A percentile compares a stretch with the other conserved stretches of the same genome.
phyloP scores from a whole-genome alignment of 2,797 vertebrate genomes.

The Enteromius radiatus region DNA sequence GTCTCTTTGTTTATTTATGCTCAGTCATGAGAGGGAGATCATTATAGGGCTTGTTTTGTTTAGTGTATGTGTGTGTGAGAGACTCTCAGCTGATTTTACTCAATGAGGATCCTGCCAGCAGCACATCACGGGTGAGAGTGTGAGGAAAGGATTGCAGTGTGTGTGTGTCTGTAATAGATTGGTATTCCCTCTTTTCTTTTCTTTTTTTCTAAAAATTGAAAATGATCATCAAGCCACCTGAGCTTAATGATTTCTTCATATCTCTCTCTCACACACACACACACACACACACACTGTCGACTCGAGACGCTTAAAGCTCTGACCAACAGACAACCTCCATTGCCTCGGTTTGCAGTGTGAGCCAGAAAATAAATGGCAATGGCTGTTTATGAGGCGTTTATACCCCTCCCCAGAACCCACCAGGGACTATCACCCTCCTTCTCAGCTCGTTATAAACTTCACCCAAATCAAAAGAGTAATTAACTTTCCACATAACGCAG shows the following conservation, averaged over 20 bases:
- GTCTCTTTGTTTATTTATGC: constrained; percentile 15
- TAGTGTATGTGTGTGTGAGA: background rate
- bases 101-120: constrained; percentile 29
- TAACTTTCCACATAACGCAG: constrained; percentile 36
- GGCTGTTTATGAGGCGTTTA: constrained; percentile 39
- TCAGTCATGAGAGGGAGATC: constrained; percentile 7
- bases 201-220: constrained; percentile 18
- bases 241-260: background rate
- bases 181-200: background rate
- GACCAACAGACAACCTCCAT: constrained; percentile 13
- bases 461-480: constrained; percentile 59
- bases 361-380: constrained; percentile 41
- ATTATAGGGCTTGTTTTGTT: background rate
- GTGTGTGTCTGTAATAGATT: constrained; percentile 29
- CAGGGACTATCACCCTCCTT: constrained; percentile 36
- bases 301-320: background rate
- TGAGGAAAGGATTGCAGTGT: constrained; percentile 43
- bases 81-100: constrained; percentile 24
- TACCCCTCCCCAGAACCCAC: constrained; percentile 19
- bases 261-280: background rate
- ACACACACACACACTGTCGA: constrained; percentile 8
- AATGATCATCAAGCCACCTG: constrained; percentile 17
- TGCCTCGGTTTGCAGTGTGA: constrained; percentile 26
- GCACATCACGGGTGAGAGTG: constrained; percentile 53
- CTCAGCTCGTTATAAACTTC: constrained; percentile 47